Percentiles rank a stretch among this genome's conserved stretches.
Evolutionary conservation across 2,113 vertebrate species (phyloP).

Genomic region (Spea bombifrons): DNA sequence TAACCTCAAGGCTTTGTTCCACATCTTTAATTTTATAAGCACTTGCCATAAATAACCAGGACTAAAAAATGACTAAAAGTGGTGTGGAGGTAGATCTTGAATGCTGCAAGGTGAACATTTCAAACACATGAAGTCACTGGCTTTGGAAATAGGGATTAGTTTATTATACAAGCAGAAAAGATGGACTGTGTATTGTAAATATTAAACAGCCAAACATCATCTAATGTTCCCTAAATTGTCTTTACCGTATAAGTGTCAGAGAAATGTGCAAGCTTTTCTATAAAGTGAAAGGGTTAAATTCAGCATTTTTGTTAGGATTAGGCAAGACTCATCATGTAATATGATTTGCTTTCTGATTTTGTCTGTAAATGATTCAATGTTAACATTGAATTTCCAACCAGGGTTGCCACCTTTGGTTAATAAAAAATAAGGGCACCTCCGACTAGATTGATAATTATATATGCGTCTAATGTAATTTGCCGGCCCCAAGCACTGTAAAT

Average conservation of each 20-base stretch:
- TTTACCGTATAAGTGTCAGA: background rate
- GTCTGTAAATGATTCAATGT: too few species aligned
- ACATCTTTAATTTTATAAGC: conserved; percentile 53
- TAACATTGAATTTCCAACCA: too few species aligned
- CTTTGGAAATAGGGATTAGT: conserved; percentile 22
- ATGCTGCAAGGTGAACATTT: conserved; percentile 40
- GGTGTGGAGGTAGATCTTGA: conserved; percentile 39
- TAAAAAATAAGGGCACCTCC: too few species aligned
- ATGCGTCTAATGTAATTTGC: too few species aligned
- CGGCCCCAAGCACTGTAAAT: too few species aligned
- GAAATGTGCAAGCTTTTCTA: too few species aligned
- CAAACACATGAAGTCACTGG: conserved; percentile 23
- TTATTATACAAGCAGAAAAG: conserved; percentile 16
- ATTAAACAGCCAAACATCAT: conserved; percentile 13
- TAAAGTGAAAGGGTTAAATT: too few species aligned
- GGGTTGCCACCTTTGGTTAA: too few species aligned
- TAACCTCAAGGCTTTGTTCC: conserved; percentile 48
- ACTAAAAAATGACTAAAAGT: conserved; percentile 24
- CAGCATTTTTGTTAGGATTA: too few species aligned
- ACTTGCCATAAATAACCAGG: conserved; percentile 52
- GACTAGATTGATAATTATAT: too few species aligned
- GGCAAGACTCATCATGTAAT: too few species aligned
- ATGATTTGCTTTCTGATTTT: too few species aligned
- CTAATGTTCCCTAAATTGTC: conserved; percentile 1
- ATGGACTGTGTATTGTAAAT: conserved; percentile 32